These are phyloP conservation scores for Caenorhabditis doughertyi DNA, from an alignment of 2,888 invertebrate genomes.

Conservation along the genomic window DNA sequence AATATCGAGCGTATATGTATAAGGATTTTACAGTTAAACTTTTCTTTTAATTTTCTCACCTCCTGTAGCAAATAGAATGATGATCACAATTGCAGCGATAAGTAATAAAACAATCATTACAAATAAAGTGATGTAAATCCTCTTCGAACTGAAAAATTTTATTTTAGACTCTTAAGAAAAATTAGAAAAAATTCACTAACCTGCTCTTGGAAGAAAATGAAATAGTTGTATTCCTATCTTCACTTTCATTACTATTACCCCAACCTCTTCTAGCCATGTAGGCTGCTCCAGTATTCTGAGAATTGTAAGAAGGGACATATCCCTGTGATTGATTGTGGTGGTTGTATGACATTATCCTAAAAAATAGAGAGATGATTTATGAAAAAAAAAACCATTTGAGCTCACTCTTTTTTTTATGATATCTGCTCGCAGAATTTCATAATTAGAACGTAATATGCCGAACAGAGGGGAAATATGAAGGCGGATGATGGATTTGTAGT, in stretches of 20 bases:
- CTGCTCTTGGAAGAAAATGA: slow-evolving; percentile 54
- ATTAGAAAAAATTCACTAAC: not conserved
- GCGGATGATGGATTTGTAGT: slow-evolving; percentile 31
- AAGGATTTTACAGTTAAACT: no score
- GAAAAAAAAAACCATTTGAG: not conserved
- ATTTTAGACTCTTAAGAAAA: not conserved
- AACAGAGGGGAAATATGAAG: slow-evolving; percentile 17
- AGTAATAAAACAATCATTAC: slow-evolving; percentile 64
- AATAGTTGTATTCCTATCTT: slow-evolving; percentile 45
- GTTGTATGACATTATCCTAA: slow-evolving; percentile 58
- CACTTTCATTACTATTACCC: slow-evolving; percentile 50
- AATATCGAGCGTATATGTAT: not conserved
- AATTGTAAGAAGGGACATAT: slow-evolving; percentile 64
- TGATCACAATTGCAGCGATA: slow-evolving; percentile 72
- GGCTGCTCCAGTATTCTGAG: slow-evolving; percentile 65
- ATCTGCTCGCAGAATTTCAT: slow-evolving; percentile 39
- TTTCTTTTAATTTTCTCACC: no score
- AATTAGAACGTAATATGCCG: slow-evolving; percentile 47
- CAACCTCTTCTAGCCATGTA: slow-evolving; percentile 68
- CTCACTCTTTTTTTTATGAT: slow-evolving; percentile 15
- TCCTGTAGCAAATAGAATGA: slow-evolving; percentile 72
- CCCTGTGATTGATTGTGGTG: slow-evolving; percentile 61
- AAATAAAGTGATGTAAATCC: slow-evolving; percentile 62
- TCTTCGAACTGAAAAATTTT: slow-evolving; percentile 64
- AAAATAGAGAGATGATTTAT: not conserved